Evolutionary conservation across 2,113 vertebrate genomes (phyloP).

Genomic region (Diphyllodes magnificus): DNA sequence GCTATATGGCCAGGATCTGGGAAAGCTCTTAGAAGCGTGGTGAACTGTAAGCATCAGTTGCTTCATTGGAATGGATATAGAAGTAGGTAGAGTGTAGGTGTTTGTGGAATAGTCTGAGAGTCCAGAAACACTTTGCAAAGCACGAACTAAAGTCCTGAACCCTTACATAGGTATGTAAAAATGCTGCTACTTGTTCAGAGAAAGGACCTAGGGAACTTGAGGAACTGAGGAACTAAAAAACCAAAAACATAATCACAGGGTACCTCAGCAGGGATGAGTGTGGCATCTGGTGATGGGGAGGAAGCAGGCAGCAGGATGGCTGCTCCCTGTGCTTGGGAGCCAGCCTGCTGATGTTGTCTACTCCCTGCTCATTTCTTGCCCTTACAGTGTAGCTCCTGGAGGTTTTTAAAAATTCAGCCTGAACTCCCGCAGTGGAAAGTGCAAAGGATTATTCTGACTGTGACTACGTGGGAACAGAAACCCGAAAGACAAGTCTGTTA

Average conservation of each 20-base stretch:
- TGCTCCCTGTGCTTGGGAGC: not conserved
- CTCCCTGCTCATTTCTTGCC: not conserved
- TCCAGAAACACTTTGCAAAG: not conserved
- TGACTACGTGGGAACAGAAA: not conserved
- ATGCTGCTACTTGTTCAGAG: not conserved
- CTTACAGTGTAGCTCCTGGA: not conserved
- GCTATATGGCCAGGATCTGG: not conserved
- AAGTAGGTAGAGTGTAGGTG: not conserved
- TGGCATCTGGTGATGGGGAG: not conserved
- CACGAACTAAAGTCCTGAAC: not conserved
- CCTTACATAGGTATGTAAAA: not conserved
- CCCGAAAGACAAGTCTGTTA: not conserved
- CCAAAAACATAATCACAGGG: not conserved
- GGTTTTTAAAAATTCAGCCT: not conserved
- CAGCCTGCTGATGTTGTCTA: not conserved
- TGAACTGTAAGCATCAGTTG: not conserved
- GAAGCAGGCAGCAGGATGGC: not conserved
- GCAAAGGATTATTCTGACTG: not conserved
- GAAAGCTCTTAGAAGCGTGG: not conserved
- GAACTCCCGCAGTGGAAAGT: not conserved
- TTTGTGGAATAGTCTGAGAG: not conserved
- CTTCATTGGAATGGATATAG: accelerated
- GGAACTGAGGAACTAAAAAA: not conserved
- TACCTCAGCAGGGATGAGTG: not conserved
- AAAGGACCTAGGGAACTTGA: not conserved